Evolutionary conservation across 2,113 vertebrate genomes (phyloP), one percentile per base, ranked within the genome.

Genomic region (Zosterops borbonicus): DNA sequence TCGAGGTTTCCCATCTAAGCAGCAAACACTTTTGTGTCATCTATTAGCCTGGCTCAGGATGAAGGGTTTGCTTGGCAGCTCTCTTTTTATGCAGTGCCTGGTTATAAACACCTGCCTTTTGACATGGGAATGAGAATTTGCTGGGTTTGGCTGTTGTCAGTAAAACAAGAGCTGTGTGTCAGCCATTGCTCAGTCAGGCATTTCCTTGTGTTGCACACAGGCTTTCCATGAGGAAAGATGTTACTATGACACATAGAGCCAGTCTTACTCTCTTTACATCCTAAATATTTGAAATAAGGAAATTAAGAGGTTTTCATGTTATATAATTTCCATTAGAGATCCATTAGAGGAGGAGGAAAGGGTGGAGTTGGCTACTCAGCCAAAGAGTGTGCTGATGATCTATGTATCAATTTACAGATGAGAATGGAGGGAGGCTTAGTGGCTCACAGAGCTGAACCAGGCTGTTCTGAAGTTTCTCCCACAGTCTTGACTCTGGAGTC

Each of bases 11-110:
- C 35, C 77, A 50, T 42, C 64, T 71, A 62, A 83, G 37, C 9
- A 64, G 37, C 15, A 23, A 90, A 75, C 31, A 41, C 20, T 31
- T 77, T 60, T 69, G 15, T 91, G 52, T 47, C n/a, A 9, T 81
- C 64, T 93, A 60, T 85, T 79, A 95, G 74, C 18, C 59, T 94
- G 81, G 87, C 62, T 89, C 50, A 64, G 25, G 62, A 90, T 69
- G 52, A 90, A 79, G 56, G 23, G 7, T 86, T 88, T 87, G 13
- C 28, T 92, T 90, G 63, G 62, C 56, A 81, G 35, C 19, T 47
- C 42, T 65, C 8, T 83, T 64, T 67, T 33, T 75, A 50, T 67
- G 11, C 22, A 69, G 44, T 39, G 11, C 42, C 42, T 79, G 42
- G 15, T 70, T 52, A 28, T 42, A 89, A 87, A 53, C 31, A 75